Percentiles rank a stretch among this genome's conserved stretches.
Conservation (phyloP, 2,113 vertebrate species). For the Pseudolaguvia tuberculata region DNA sequence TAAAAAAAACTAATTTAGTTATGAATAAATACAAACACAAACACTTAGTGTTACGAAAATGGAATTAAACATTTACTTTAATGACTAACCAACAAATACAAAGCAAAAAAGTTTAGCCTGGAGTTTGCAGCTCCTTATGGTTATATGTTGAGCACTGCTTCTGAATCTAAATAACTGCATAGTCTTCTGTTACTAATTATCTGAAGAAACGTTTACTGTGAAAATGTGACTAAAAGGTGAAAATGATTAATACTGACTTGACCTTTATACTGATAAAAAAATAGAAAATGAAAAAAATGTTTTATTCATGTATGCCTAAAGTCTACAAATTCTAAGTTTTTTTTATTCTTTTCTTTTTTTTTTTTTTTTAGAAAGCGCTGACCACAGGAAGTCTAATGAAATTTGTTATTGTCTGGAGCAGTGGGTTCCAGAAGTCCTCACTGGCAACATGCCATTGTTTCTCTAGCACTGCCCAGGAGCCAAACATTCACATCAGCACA, state of each 20-base stretch:
- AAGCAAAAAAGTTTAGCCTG: not conserved
- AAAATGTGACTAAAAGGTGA: no score
- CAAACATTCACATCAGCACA: constrained; percentile 52
- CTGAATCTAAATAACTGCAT: no score
- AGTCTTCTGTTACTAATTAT: no score
- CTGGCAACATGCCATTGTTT: constrained; percentile 46
- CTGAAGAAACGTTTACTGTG: no score
- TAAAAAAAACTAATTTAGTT: not conserved
- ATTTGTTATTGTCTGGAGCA: constrained; percentile 54
- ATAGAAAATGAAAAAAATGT: not conserved
- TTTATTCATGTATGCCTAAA: constrained; percentile 34
- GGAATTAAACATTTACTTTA: not conserved
- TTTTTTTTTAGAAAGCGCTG: constrained; percentile 55
- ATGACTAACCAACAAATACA: not conserved
- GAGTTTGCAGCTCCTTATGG: not conserved
- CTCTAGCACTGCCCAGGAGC: constrained; percentile 72
- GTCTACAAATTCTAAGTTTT: constrained; percentile 30
- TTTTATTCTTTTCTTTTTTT: constrained; percentile 47
- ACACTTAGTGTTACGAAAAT: not conserved
- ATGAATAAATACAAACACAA: not conserved
- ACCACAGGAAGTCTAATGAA: constrained; percentile 47
- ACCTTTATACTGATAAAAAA: not conserved
- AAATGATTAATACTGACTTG: not conserved
- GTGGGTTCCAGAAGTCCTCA: constrained; percentile 46
- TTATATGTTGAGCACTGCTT: not conserved